phyloP scores from a whole-genome alignment of 2,797 vertebrate genomes.

The Pelobates cultripes region DNA sequence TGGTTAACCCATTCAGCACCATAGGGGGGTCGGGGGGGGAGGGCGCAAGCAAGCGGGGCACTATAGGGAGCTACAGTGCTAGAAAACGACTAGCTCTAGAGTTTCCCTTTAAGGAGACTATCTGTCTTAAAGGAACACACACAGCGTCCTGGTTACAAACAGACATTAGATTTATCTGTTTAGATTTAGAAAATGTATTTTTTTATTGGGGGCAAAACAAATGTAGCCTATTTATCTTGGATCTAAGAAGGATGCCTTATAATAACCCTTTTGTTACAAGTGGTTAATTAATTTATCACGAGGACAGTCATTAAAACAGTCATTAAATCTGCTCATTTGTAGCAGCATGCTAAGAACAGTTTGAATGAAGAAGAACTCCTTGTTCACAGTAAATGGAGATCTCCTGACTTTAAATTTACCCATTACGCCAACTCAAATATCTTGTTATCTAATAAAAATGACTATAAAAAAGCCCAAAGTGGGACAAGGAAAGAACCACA shows the following conservation, averaged over 20 bases:
- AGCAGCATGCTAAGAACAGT: slow-evolving; percentile 48
- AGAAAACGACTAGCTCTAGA: no score
- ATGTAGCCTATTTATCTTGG: not conserved
- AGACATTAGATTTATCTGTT: no score
- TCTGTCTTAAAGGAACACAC: no score
- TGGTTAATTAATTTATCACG: slow-evolving; percentile 41
- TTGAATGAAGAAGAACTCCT: slow-evolving; percentile 56
- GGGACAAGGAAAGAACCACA: not conserved
- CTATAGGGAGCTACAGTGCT: no score
- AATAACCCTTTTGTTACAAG: slow-evolving; percentile 38
- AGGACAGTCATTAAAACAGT: slow-evolving; percentile 52
- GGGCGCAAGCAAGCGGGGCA: no score
- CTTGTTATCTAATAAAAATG: slow-evolving; percentile 23
- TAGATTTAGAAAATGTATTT: no score
- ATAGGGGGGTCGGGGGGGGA: no score
- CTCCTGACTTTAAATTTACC: slow-evolving; percentile 61
- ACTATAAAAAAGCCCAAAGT: not conserved
- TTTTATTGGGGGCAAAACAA: no score
- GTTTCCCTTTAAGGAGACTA: no score
- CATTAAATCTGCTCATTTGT: slow-evolving; percentile 61
- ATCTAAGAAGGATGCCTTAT: not conserved
- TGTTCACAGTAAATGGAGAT: slow-evolving; percentile 58
- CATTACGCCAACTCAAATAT: slow-evolving; percentile 55
- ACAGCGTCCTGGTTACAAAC: no score
- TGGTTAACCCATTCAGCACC: no score